Base-by-base conservation (phyloP, 2,113 vertebrate species). In the Salminus brasiliensis region DNA sequence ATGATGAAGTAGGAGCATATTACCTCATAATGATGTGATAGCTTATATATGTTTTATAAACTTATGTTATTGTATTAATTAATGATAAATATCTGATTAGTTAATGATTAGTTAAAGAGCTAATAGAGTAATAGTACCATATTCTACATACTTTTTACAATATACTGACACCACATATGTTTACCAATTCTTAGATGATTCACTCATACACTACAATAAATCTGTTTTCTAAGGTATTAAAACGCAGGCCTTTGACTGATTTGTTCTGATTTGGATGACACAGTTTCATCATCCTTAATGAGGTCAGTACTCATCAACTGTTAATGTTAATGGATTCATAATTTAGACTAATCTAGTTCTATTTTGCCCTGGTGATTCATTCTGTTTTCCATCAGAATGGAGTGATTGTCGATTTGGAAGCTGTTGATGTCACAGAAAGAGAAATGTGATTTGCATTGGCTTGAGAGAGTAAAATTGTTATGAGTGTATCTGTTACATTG, bases 311-410 rank as follows among this genome's bases (percentile, higher is more conserved):
- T 13, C 27, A 30, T 60, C 29, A 60, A 59, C 27, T 59, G 55
- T 59, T 59, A 29, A 59, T 27, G 55, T 29, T 59, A 29, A 49
- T 49, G 47, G 55, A 59, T 59, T 25, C 27, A 16, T 63, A 63
- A 63, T 63, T 34, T 32, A 63, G 30, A 21, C 60, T 63, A 63
- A 63, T 49, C 47, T 49, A 49, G 18, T 49, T 63, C 30, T 63
- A 32, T 63, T 63, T 63, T 63, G 60, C 15, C n/a, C 30, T 6
- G 18, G 60, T 34, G 60, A 30, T 18, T 16, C 18, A 29, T 29
- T 21, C 34, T 63, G 60, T 63, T 21, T 63, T 8, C 9, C 15
- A 21, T 21, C 18, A 34, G 15, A 5, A 63, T 9, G 4, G 27
- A 32, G 6, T 30, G 25, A 1, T 60, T 27, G 32, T 13, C 1